Evolutionary conservation across 2,888 invertebrate species (phyloP), one percentile per base, ranked within the genome.

Genomic region (Sarcophaga rosellei): DNA sequence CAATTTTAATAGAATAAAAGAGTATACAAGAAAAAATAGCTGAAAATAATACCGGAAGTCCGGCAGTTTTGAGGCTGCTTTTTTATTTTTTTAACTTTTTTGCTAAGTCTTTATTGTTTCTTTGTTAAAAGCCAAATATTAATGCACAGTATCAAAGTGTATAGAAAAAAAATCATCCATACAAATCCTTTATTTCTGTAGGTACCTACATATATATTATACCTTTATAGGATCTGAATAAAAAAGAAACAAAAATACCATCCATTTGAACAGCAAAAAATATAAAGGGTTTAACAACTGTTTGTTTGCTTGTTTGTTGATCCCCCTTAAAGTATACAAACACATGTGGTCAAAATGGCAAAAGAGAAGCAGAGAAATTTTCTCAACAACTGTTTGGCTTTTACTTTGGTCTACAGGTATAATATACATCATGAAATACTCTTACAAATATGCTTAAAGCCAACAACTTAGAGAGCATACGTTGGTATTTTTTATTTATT

Each of bases 311-410:
- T 35, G 35, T 35, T 35, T 80, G 73, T 44, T 8, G 17, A 66
- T 61, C 25, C 69, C 35, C 63, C 73, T 73, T 11, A 66, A 73
- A 73, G 65, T 73, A 66, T 80, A 45, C 80, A 66, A 72, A 73
- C 59, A 61, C 47, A 73, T 80, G 72, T 73, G 73, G 73, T 80
- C 57, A 72, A 62, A 53, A 25, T 21, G 17, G 17, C 23, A 25
- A 15, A 17, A 17, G 12, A 25, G 6, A 63, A 63, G 35, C 10
- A 10, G 2, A 35, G 35, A 35, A 35, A 35, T 35, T 35, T 35
- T 35, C 35, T 35, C 35, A 25, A 12, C 73, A 74, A 35, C 20
- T 73, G 25, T 69, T 44, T 61, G 25, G 20, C 63, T 63, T 25
- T 6, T n/a, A 6, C 4, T 25, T 25, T 63, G 8, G 35, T 35